Evolutionary conservation across 2,888 invertebrate species (phyloP), one percentile per base, ranked within the genome.

Genomic region (Eilema griseolum): DNA sequence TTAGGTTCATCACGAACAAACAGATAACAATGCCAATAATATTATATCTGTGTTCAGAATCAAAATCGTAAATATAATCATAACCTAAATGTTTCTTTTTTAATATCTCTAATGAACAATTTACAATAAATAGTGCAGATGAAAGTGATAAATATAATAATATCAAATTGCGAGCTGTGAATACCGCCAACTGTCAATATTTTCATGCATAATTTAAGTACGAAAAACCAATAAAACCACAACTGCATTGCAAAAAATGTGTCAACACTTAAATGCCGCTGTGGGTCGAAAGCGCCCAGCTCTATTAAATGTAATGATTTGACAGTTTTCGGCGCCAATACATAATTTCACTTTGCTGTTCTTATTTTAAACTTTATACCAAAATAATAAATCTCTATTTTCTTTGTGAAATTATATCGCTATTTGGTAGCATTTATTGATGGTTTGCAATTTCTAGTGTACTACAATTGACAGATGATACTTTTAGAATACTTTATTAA

Each of bases 271-370:
- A 67, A 81, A 72, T 76, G 71, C 74, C 74, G 67, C 52, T 65
- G 60, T 12, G 71, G 69, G 69, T 70, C 75, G 57, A 75, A 78
- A 73, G 37, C 69, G 67, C 69, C 76, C 70, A 69, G 74, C 77
- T 84, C 80, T 82, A 88, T 88, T 82, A 88, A 79, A 82, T 62
- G 24, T 37, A 77, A 81, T 88, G 88, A 88, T 75, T 81, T 65
- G 77, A 71, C 88, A 84, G 67, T 78, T 84, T 82, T 81, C 31
- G 37, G 20, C 37, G 46, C n/a, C 20, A 33, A 65, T 16, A 24
- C 59, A 57, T 41, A 63, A 61, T 28, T 56, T 20, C 8, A 57
- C 14, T 10, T 23, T 23, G 0, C 0, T 10, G 8, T 16, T 16
- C 4, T 2, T 12, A 77, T 72, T 77, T 73, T 78, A 2, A 71